These are phyloP conservation scores for Aulostomus chinensis DNA, from an alignment of 2,797 vertebrate genomes.

Conservation along the genomic window DNA sequence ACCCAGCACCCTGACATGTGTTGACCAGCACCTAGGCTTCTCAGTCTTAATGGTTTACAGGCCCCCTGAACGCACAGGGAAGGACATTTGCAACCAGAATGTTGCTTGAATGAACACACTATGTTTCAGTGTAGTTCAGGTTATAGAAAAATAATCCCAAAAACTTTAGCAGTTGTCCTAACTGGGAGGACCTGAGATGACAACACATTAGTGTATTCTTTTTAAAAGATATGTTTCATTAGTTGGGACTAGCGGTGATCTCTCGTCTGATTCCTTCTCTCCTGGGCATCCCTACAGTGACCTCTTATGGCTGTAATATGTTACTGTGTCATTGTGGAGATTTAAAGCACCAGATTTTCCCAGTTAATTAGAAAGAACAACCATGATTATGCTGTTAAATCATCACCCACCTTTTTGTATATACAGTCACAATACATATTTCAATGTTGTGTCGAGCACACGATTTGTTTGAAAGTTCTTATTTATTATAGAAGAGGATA, in stretches of 20 bases:
- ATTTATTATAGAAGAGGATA: too few species aligned
- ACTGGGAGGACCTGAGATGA: constrained; percentile 2
- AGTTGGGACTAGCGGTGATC: constrained; percentile 4
- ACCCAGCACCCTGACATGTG: constrained; percentile 70
- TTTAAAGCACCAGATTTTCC: constrained; percentile 19
- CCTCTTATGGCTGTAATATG: constrained; percentile 72
- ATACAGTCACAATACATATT: too few species aligned
- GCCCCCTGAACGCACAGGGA: constrained; percentile 26
- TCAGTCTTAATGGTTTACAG: constrained; percentile 66
- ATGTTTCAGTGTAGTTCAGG: constrained; percentile 5
- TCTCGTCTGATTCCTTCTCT: constrained; percentile 24
- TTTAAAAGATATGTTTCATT: constrained; percentile 1
- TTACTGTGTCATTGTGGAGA: constrained; percentile 47
- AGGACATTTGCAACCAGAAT: constrained; percentile 36
- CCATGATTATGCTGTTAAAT: too few species aligned
- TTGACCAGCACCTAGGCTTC: constrained; percentile 69
- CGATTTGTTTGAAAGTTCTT: too few species aligned
- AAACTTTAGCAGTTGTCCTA: constrained; percentile 21
- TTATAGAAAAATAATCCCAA: constrained; percentile 27
- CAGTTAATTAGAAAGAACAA: too few species aligned
- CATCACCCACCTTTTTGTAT: too few species aligned
- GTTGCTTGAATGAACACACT: constrained; percentile 28
- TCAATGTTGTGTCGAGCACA: too few species aligned
- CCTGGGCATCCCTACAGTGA: constrained; percentile 73
- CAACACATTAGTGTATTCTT: constrained; percentile 15